phyloP scores from a whole-genome alignment of 1,140 invertebrate genomes.

The Oncopodura yosiiana region DNA sequence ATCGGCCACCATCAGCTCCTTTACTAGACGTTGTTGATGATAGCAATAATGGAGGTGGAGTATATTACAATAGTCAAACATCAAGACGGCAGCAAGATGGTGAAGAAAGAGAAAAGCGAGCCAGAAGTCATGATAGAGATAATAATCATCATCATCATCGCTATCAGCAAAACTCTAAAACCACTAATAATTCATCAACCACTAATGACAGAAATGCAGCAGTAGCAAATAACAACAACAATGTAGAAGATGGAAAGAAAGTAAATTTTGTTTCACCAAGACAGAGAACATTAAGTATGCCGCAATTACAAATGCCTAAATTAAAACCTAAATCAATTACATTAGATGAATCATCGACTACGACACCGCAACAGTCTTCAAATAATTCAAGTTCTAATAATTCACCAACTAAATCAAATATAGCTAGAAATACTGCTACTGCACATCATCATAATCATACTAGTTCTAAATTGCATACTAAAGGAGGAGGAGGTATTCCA shows the following conservation, averaged over 20 bases:
- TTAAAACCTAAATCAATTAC: constrained; percentile 34
- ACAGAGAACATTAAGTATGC: constrained; percentile 67
- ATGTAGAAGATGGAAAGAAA: constrained; percentile 35
- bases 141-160: not conserved
- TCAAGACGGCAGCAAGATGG: not conserved
- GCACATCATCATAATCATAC: too few relatives aligned
- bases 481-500: too few relatives aligned
- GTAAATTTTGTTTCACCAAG: constrained; percentile 32
- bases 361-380: too few relatives aligned
- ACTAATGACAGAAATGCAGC: constrained; percentile 7
- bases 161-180: not conserved
- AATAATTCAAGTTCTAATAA: too few relatives aligned
- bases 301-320: constrained; percentile 49
- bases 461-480: too few relatives aligned
- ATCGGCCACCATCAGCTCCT: constrained; percentile 63
- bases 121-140: not conserved
- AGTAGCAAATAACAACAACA: not conserved
- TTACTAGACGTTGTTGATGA: constrained; percentile 53
- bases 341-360: constrained; percentile 24
- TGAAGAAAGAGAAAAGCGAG: constrained; percentile 5
- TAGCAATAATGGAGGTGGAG: constrained; percentile 39
- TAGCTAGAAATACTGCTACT: too few relatives aligned
- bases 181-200: constrained; percentile 3
- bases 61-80: constrained; percentile 5
- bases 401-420: too few relatives aligned